Percentiles rank a stretch among this genome's conserved stretches.
Evolutionary conservation across 2,888 invertebrate species (phyloP).

Genomic region (Leptura quadrifasciata): DNA sequence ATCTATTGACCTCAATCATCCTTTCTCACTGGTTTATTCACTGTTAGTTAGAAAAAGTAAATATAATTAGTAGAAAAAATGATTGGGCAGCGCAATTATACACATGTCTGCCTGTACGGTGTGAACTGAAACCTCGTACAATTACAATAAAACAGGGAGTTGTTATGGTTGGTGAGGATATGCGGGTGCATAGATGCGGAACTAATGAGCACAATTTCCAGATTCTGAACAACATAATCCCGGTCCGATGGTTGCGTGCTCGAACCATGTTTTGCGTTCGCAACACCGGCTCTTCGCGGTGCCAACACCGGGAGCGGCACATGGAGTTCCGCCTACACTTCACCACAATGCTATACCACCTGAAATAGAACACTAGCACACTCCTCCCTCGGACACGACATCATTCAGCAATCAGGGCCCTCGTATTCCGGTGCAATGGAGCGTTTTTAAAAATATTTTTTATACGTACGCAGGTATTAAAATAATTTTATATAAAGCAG

Average conservation of each 20-base stretch:
- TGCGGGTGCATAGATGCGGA: conserved; percentile 65
- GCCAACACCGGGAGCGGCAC: conserved; percentile 11
- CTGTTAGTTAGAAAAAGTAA: conserved; percentile 12
- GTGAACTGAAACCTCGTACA: conserved; percentile 27
- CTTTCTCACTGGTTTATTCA: conserved; percentile 1
- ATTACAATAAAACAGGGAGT: conserved; percentile 40
- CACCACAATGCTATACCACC: background rate
- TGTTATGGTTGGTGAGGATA: conserved; percentile 50
- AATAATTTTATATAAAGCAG: too few relatives aligned
- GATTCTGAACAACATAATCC: conserved; percentile 69
- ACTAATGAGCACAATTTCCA: conserved; percentile 70
- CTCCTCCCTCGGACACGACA: conserved; percentile 20
- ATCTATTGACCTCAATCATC: conserved; percentile 9
- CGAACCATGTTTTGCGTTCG: conserved; percentile 19
- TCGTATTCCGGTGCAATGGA: background rate
- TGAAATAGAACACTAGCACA: conserved; percentile 9
- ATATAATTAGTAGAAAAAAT: conserved; percentile 20
- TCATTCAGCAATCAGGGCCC: background rate
- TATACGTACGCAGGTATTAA: too few relatives aligned
- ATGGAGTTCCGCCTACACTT: conserved; percentile 29
- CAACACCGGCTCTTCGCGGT: conserved; percentile 12
- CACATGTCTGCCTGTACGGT: conserved; percentile 29
- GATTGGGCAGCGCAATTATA: conserved; percentile 15
- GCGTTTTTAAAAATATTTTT: background rate
- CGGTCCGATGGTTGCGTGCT: conserved; percentile 36